These are phyloP conservation scores for Poicephalus gulielmi DNA, from an alignment of 2,113 vertebrate species.

Conservation along the genomic window DNA sequence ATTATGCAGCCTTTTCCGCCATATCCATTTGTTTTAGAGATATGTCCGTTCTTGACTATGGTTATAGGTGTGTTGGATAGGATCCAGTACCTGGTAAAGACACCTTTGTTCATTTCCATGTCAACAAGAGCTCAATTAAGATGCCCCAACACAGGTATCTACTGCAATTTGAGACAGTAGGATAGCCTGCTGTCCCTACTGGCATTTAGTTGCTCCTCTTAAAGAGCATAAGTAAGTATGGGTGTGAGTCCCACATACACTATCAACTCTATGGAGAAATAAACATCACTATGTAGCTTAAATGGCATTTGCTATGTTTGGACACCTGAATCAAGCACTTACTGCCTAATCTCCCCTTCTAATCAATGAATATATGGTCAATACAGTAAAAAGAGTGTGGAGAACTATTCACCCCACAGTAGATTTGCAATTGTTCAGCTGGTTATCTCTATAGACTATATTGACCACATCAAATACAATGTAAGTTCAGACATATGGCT, in stretches of 20 bases:
- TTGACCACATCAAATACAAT: neutral
- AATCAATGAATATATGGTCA: neutral
- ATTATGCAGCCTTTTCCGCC: neutral
- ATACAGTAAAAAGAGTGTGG: neutral
- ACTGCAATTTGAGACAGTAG: neutral
- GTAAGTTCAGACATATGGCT: neutral
- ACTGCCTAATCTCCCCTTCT: neutral
- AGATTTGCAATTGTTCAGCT: rapidly evolving
- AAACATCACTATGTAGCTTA: neutral
- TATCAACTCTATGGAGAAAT: neutral
- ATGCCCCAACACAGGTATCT: rapidly evolving
- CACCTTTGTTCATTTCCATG: neutral
- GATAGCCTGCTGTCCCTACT: neutral
- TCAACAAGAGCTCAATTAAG: neutral
- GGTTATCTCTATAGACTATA: neutral
- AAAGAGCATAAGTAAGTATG: neutral
- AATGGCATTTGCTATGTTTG: neutral
- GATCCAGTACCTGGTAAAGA: neutral
- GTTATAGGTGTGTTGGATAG: neutral
- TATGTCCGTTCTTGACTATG: neutral
- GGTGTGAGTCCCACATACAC: neutral
- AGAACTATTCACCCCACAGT: neutral
- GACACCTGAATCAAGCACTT: neutral
- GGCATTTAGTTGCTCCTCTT: neutral
- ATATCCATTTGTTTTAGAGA: neutral